These are phyloP conservation scores for Aporophyla lueneburgensis DNA, from an alignment of 2,888 invertebrate species.

Conservation along the genomic window DNA sequence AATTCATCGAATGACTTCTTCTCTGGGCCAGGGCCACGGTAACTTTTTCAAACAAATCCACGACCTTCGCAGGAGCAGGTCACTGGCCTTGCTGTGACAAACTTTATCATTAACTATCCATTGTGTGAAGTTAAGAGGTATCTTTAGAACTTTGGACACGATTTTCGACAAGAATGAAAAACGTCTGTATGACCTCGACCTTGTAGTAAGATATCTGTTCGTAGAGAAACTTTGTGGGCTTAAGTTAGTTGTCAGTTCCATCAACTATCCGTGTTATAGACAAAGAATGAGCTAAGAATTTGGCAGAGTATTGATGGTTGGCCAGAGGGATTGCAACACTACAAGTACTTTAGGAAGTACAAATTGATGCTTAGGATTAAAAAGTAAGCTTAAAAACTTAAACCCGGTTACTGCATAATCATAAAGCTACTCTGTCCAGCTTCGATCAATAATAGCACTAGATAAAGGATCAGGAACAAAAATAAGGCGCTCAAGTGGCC, in stretches of 20 bases:
- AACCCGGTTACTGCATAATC: too few relatives aligned
- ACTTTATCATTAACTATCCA: slow-evolving; percentile 7
- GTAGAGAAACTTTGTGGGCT: not conserved
- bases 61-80: slow-evolving; percentile 15
- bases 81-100: not conserved
- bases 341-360: not conserved
- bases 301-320: not conserved
- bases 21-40: too few relatives aligned
- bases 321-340: too few relatives aligned
- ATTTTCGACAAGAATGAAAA: slow-evolving; percentile 12
- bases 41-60: too few relatives aligned
- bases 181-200: not conserved
- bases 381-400: too few relatives aligned
- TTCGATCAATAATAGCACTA: too few relatives aligned
- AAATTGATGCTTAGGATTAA: too few relatives aligned
- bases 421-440: too few relatives aligned
- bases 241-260: not conserved
- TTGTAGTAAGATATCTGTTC: not conserved
- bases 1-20: too few relatives aligned
- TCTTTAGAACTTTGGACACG: slow-evolving; percentile 2
- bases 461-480: too few relatives aligned
- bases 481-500: too few relatives aligned
- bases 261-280: not conserved
- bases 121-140: slow-evolving; percentile 25
- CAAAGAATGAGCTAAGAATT: not conserved